phyloP scores from a whole-genome alignment of 2,113 vertebrate species.

The Cyanoramphus novaezelandiae region DNA sequence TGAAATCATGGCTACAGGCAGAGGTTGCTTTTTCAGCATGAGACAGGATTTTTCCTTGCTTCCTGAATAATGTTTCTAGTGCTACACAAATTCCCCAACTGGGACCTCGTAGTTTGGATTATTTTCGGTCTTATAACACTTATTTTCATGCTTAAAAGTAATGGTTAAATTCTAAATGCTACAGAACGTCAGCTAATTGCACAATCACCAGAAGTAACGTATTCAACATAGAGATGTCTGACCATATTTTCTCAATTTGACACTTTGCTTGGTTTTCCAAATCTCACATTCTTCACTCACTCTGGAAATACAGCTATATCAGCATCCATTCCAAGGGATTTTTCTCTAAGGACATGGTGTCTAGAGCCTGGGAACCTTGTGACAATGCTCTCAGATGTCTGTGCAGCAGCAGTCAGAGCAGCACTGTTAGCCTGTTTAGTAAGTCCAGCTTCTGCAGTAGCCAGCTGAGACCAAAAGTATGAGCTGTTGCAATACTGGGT shows the following conservation, averaged over 20 bases:
- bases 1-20: neutral
- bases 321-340: neutral
- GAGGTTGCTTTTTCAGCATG: neutral
- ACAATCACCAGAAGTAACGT: accelerated
- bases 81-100: neutral
- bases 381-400: neutral
- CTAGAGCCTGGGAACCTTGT: neutral
- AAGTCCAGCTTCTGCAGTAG: neutral
- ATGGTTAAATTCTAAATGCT: neutral
- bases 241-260: neutral
- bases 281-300: neutral
- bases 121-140: neutral
- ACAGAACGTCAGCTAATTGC: neutral
- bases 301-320: neutral
- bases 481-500: neutral
- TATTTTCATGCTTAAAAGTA: neutral
- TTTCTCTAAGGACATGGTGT: neutral
- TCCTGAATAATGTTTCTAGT: neutral
- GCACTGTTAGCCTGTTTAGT: neutral
- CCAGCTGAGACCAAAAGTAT: neutral
- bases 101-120: neutral
- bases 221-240: neutral
- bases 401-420: neutral
- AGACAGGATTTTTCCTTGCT: neutral
- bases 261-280: neutral